phyloP scores from a whole-genome alignment of 2,888 invertebrate genomes.

The Marasmarcha lunaedactyla region DNA sequence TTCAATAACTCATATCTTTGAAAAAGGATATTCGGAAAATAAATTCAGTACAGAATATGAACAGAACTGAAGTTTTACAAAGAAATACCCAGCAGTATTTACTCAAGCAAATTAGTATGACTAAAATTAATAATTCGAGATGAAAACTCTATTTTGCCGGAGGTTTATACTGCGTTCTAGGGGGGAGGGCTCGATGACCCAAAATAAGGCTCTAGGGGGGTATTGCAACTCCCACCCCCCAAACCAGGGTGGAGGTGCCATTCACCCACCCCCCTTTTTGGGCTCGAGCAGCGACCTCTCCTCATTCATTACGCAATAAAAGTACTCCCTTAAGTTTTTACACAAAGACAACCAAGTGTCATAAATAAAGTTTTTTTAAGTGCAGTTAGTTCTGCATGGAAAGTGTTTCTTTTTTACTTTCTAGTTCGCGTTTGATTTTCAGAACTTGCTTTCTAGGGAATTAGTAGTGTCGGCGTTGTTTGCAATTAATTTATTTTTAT shows the following conservation, averaged over 20 bases:
- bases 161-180: slow-evolving; percentile 49
- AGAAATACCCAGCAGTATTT: background rate
- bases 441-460: too few species aligned
- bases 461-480: too few species aligned
- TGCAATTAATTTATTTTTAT: too few species aligned
- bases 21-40: too few species aligned
- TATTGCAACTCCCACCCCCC: slow-evolving; percentile 39
- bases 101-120: slow-evolving; percentile 13
- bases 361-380: too few species aligned
- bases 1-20: too few species aligned
- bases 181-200: slow-evolving; percentile 64
- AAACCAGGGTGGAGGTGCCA: slow-evolving; percentile 12
- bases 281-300: slow-evolving; percentile 57
- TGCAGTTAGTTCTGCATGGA: too few species aligned
- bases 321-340: slow-evolving; percentile 41
- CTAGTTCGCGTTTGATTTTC: too few species aligned
- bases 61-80: too few species aligned
- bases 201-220: slow-evolving; percentile 60
- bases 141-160: slow-evolving; percentile 57
- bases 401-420: too few species aligned
- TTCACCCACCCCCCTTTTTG: slow-evolving; percentile 22
- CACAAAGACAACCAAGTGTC: too few species aligned
- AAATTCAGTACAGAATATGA: too few species aligned
- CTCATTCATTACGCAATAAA: slow-evolving; percentile 69
- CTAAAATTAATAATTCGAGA: slow-evolving; percentile 53